phyloP scores from a whole-genome alignment of 2,797 vertebrate genomes.

The Esox lucius region DNA sequence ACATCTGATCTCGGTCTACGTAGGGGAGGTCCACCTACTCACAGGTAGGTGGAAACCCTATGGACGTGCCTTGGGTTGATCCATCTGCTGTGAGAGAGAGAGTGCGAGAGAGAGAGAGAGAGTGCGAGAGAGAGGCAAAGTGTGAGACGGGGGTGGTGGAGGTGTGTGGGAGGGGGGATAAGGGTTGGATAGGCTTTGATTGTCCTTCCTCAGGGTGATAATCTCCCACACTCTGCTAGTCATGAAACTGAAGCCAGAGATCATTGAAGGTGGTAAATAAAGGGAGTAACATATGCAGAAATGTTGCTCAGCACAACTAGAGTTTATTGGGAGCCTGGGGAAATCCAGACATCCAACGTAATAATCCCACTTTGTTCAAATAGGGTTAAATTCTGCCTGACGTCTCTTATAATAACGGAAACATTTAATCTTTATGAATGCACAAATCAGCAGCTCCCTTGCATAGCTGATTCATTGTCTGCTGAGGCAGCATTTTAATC shows the following conservation, averaged over 20 bases:
- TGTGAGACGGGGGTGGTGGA: constrained; percentile 12
- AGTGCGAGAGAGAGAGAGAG: constrained; percentile 36
- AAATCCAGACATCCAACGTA: constrained; percentile 25
- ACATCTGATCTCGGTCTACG: constrained; percentile 73
- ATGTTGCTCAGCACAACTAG: constrained; percentile 58
- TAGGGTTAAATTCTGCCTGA: constrained; percentile 32
- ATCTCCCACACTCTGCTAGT: constrained; percentile 33
- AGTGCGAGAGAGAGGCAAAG: constrained; percentile 34
- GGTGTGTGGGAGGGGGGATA: constrained; percentile 32
- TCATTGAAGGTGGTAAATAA: constrained; percentile 29
- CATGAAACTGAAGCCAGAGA: constrained; percentile 52
- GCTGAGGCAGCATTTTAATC: constrained; percentile 41
- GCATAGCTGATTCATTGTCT: constrained; percentile 45
- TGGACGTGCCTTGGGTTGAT: constrained; percentile 67
- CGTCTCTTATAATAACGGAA: neutral
- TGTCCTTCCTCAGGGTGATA: constrained; percentile 41
- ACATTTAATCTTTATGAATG: constrained; percentile 30
- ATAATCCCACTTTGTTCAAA: constrained; percentile 44
- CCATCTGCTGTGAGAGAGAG: constrained; percentile 72
- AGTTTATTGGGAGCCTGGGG: constrained; percentile 41
- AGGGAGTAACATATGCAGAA: constrained; percentile 12
- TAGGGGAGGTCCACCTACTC: constrained; percentile 53
- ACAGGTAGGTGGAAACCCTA: constrained; percentile 37
- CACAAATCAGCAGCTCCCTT: constrained; percentile 23
- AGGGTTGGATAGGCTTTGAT: constrained; percentile 40